A percentile compares a stretch with the other conserved stretches of the same genome.
Conservation (phyloP, 2,888 invertebrate genomes). For the Miltochrista miniata region DNA sequence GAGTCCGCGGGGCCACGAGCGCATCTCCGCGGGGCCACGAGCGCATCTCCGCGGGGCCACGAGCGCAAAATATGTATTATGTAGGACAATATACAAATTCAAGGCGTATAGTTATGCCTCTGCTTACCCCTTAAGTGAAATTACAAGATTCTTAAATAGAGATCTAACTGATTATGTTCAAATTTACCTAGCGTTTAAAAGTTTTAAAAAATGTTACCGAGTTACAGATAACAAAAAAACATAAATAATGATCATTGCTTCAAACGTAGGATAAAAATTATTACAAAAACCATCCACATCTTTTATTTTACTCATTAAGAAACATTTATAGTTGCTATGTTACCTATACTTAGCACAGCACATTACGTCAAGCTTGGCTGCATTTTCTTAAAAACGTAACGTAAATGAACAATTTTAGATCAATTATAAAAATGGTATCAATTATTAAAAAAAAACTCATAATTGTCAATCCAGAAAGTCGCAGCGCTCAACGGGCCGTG, state of each 20-base stretch:
- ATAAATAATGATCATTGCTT: neutral
- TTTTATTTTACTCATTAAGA: neutral
- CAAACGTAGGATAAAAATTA: neutral
- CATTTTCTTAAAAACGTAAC: constrained; percentile 1
- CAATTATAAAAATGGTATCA: constrained; percentile 20
- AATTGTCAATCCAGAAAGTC: constrained; percentile 55
- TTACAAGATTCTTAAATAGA: no score
- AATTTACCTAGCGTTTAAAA: no score
- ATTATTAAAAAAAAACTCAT: constrained; percentile 30
- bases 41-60: no score
- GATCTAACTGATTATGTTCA: no score
- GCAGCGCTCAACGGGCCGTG: constrained; percentile 52
- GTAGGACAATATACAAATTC: no score
- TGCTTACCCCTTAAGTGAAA: no score
- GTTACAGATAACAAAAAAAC: no score
- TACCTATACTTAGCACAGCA: neutral
- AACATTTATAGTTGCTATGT: neutral
- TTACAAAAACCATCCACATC: neutral
- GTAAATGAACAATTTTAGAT: constrained; percentile 14
- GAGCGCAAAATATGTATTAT: no score
- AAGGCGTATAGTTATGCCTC: no score
- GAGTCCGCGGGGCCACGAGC: no score
- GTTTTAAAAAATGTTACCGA: no score
- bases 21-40: no score
- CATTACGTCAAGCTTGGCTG: constrained; percentile 8